Base-by-base conservation (phyloP, 2,113 vertebrate species). In the Sinocyclocheilus anophthalmus region DNA sequence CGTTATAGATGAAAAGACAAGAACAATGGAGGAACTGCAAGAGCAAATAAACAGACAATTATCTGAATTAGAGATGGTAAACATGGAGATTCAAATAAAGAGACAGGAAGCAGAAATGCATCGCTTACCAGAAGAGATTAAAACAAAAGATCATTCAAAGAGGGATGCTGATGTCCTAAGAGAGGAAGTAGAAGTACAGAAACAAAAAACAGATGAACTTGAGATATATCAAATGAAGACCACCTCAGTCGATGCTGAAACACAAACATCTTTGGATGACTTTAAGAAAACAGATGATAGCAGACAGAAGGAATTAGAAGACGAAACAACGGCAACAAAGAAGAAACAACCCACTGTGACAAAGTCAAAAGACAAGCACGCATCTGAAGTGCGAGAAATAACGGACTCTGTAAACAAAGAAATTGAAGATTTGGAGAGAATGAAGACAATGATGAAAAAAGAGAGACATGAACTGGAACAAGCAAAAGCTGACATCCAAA, bases 211-310 rank as follows among this genome's bases (percentile, higher is more conserved):
- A 78, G 63, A 78, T 53, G 45, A 33, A 53, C 13, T 20, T 18
- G 42, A 50, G 20, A 82, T 7, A 30, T 42, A 18, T 73, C 26
- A n/a, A 22, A 22, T 53, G 7, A 33, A 53, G 24, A 45, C 26
- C 50, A 73, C 39, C 14, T 59, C 16, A 75, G 48, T 1, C 39
- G 55, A 88, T 81, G 80, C 73, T 85, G 59, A 83, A 82, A 88
- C 87, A 5, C 87, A 86, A 70, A 85, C 72, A 9, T 48, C 24
- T 81, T 45, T 57, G 7, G 69, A 67, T 14, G 77, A 65, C 42
- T 26, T 67, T 12, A 30, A 37, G 13, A 57, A 75, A 84, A 50
- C 0, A 70, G 42, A 39, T 53, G 42, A 24, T 22, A 65, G n/a
- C 10, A 33, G 61, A 77, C 33, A 65, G 53, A 63, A 16, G 6